These are phyloP conservation scores for Donacobius atricapilla DNA, from an alignment of 2,113 vertebrate genomes.

Conservation along the genomic window DNA sequence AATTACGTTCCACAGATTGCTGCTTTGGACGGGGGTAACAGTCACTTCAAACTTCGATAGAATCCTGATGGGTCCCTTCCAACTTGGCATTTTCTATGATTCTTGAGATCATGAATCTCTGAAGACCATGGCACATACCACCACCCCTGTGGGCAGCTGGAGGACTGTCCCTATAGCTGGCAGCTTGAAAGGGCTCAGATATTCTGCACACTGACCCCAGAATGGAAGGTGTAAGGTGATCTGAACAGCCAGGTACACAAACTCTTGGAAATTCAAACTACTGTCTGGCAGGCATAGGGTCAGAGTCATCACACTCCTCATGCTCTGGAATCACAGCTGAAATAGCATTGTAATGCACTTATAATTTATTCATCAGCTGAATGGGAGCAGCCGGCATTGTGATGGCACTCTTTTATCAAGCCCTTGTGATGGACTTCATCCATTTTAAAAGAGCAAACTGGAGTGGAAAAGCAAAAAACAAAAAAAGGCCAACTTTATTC, in stretches of 20 bases:
- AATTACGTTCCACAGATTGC: background rate
- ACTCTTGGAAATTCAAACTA: slow-evolving; percentile 44
- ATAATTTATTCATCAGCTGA: slow-evolving; percentile 58
- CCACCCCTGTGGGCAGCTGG: background rate
- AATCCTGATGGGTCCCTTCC: background rate
- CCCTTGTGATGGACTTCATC: background rate
- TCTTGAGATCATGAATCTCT: background rate
- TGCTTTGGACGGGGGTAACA: background rate
- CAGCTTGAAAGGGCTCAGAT: background rate
- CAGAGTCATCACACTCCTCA: background rate
- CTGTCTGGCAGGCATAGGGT: slow-evolving; percentile 4
- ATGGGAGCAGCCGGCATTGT: slow-evolving; percentile 10
- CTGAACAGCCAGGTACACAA: background rate
- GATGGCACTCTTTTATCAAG: background rate
- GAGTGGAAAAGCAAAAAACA: background rate
- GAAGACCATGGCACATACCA: background rate
- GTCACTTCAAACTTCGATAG: background rate
- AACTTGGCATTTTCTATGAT: background rate
- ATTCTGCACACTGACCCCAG: background rate
- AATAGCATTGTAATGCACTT: slow-evolving; percentile 31
- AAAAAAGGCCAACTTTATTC: background rate
- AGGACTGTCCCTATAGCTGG: background rate
- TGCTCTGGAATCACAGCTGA: slow-evolving; percentile 44
- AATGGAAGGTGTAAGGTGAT: background rate
- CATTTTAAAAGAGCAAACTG: slow-evolving; percentile 25